Base-by-base conservation (phyloP, 30 jellyfish, hydroid and myxozoan species). In the Haliclystus octoradiatus region DNA sequence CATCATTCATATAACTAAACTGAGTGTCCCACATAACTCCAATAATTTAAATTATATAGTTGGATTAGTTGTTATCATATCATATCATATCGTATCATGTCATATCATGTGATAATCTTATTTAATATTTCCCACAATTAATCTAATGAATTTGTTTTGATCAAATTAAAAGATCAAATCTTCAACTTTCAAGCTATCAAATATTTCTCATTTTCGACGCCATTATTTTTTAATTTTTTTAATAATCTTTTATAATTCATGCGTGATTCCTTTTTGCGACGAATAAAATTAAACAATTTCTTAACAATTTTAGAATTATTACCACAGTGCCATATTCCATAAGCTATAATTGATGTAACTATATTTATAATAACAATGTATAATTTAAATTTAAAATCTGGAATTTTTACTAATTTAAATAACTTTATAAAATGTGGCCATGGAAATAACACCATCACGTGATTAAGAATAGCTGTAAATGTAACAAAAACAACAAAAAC, bases 331-430 rank as follows among this genome's bases (percentile, higher is more conserved):
- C 9, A 40, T 19, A 40, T 5, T 5, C 57, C 57, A 40, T 9
- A 40, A 40, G 19, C 19, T 40, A 40, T 40, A 5, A 9, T 19
- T 5, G 57, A 9, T 5, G 14, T 5, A 40, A 40, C 14, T 40
- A 19, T 9, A 40, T 5, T 5, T 40, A 40, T 9, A 9, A 40
- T 9, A 19, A 40, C 14, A 19, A 40, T 40, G 57, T 40, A 40
- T 5, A 40, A 40, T 40, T 19, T 9, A 5, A 19, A 19, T 40
- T 9, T 40, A 40, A 40, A 40, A 5, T 19, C 14, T 25, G 79
- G 82, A 30, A 62, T 26, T 12, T 19, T 26, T 24, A 30, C 77
- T 9, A 71, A 49, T 13, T 31, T 35, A 30, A 71, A 46, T 26
- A 52, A 7, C 26, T 71, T 49, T 35, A 23, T 24, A 14, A 71